These are phyloP conservation scores for Patiria pectinifera DNA, from an alignment of 53 echinoderm and acorn worm species.

Conservation along the genomic window DNA sequence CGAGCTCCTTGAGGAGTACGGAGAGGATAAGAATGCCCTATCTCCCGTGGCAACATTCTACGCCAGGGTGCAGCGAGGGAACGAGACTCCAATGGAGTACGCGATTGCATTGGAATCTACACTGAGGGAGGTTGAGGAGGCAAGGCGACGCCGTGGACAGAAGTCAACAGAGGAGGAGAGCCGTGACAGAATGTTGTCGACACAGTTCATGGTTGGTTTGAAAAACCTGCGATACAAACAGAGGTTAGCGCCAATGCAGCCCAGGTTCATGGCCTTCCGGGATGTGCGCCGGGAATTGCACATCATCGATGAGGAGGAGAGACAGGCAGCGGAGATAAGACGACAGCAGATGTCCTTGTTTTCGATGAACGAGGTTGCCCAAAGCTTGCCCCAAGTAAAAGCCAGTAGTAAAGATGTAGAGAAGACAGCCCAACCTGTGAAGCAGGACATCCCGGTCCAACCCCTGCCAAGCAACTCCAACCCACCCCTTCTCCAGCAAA, in stretches of 20 bases:
- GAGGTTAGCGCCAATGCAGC: slow-evolving; percentile 28
- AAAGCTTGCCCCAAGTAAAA: neutral
- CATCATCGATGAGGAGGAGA: neutral
- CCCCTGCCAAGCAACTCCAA: neutral
- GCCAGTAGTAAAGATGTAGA: neutral
- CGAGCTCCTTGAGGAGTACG: neutral
- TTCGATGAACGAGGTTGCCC: neutral
- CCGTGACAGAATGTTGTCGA: neutral
- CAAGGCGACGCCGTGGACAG: neutral
- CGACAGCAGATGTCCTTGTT: neutral
- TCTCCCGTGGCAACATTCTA: slow-evolving; percentile 18
- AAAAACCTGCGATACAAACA: neutral
- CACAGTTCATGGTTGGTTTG: slow-evolving; percentile 6
- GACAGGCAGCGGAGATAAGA: neutral
- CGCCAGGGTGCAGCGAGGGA: neutral
- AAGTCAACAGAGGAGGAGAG: neutral
- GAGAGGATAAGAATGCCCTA: neutral
- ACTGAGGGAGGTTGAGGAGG: slow-evolving; percentile 21
- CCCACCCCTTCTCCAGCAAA: too few species aligned
- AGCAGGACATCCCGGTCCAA: neutral
- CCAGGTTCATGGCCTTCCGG: slow-evolving; percentile 12
- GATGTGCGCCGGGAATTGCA: slow-evolving; percentile 12
- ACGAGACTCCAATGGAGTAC: slow-evolving; percentile 25
- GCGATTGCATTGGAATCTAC: slow-evolving; percentile 46
- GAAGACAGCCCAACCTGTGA: neutral